A percentile compares a stretch with the other conserved stretches of the same genome.
These are phyloP conservation scores for Amphiprion clarkii DNA, from an alignment of 2,797 vertebrate species.

Conservation along the genomic window DNA sequence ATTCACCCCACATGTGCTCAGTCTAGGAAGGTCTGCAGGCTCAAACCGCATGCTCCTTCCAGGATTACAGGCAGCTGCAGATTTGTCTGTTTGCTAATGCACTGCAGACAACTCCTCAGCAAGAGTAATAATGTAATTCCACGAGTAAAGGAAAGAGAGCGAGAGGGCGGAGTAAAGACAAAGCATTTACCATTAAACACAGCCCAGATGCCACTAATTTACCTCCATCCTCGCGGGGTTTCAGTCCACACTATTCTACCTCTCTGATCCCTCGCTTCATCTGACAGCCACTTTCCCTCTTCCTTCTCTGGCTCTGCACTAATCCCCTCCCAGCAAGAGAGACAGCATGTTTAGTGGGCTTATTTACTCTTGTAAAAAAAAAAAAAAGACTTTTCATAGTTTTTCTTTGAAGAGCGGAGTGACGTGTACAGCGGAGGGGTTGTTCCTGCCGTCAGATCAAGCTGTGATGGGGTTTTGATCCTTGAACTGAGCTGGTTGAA, in stretches of 20 bases:
- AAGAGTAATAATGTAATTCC: conserved; percentile 50
- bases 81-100: conserved; percentile 42
- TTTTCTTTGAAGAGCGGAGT: conserved; percentile 50
- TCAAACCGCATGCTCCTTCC: conserved; percentile 32
- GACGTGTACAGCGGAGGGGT: conserved; percentile 13
- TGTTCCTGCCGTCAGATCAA: conserved; percentile 36
- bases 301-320: conserved; percentile 61
- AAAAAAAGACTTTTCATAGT: conserved; percentile 38
- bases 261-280: conserved; percentile 69
- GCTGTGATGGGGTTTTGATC: conserved; percentile 50
- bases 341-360: conserved; percentile 70
- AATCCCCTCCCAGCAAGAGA: conserved; percentile 77
- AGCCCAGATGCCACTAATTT: conserved; percentile 67
- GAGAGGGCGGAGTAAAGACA: conserved; percentile 47
- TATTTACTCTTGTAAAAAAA: conserved; percentile 72
- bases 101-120: conserved; percentile 38
- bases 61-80: conserved; percentile 54
- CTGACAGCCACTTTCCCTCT: conserved; percentile 77
- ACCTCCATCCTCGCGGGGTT: conserved; percentile 54
- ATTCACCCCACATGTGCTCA: conserved; percentile 41
- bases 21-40: conserved; percentile 44
- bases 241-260: conserved; percentile 55
- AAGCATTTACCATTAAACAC: conserved; percentile 64
- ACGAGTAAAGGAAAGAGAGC: conserved; percentile 15
- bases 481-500: conserved; percentile 38